Conservation (phyloP, 2,888 invertebrate species). For the Vesta saturnalis region DNA sequence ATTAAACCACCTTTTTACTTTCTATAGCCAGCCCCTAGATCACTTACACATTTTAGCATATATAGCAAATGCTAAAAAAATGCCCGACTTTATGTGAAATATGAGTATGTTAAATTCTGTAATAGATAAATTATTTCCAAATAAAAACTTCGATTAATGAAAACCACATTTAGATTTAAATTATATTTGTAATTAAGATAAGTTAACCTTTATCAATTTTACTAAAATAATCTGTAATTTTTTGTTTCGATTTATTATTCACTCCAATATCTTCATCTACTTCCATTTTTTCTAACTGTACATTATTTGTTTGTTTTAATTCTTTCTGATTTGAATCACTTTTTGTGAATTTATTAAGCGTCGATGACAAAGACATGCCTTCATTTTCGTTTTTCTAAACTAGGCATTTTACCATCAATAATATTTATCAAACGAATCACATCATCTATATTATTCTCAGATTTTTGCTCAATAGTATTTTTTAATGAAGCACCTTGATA, state of each 20-base stretch:
- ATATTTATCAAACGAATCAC: slow-evolving; percentile 48
- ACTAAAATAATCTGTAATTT: slow-evolving; percentile 52
- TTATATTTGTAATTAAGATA: no score
- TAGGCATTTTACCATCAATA: slow-evolving; percentile 48
- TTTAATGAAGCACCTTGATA: background rate
- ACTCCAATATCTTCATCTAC: slow-evolving; percentile 20
- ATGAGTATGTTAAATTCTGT: no score
- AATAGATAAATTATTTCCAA: no score
- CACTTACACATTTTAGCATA: no score
- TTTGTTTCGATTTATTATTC: slow-evolving; percentile 29
- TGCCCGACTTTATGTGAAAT: no score
- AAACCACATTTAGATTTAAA: no score
- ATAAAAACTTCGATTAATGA: no score
- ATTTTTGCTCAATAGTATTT: background rate
- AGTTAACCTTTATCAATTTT: slow-evolving; percentile 36
- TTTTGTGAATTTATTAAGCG: background rate
- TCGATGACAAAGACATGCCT: background rate
- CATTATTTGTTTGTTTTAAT: background rate
- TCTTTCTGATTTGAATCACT: background rate
- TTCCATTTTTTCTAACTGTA: slow-evolving; percentile 24
- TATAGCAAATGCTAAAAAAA: no score
- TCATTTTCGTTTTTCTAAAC: slow-evolving; percentile 16
- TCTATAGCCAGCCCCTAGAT: no score
- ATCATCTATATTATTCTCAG: slow-evolving; percentile 34
- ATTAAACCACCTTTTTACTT: no score